phyloP scores from a whole-genome alignment of 2,113 vertebrate genomes.

The Mandrillus leucophaeus region DNA sequence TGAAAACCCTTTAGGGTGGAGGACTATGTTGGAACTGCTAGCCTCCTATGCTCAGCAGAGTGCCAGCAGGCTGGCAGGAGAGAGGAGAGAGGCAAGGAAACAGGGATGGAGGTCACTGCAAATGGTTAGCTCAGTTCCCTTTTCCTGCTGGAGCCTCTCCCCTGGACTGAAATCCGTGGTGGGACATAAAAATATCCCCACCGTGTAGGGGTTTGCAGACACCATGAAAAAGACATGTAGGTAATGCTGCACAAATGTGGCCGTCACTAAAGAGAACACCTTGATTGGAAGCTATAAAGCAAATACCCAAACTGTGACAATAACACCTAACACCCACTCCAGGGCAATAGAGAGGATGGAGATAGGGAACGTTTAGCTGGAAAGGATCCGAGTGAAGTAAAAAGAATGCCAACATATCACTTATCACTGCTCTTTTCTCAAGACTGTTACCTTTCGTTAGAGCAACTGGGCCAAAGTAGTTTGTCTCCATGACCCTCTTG shows the following conservation, averaged over 20 bases:
- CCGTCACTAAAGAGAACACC: not conserved
- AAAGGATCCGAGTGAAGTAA: not conserved
- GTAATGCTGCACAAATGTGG: not conserved
- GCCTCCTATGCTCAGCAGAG: not conserved
- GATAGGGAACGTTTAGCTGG: not conserved
- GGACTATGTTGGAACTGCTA: rapidly evolving
- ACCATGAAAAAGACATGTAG: not conserved
- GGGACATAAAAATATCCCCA: not conserved
- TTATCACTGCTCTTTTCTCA: not conserved
- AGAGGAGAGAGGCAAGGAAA: not conserved
- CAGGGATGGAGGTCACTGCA: not conserved
- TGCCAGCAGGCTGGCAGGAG: not conserved
- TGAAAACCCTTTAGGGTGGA: not conserved
- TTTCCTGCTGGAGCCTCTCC: not conserved
- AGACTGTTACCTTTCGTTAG: slow-evolving; percentile 92
- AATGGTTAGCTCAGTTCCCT: not conserved
- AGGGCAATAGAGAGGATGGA: not conserved
- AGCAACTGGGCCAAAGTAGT: slow-evolving; percentile 96
- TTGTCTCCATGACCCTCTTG: slow-evolving; percentile 94
- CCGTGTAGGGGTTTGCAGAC: not conserved
- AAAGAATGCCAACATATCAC: not conserved
- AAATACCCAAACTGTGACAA: not conserved
- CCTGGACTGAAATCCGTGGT: not conserved
- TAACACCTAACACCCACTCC: not conserved
- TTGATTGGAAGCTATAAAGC: not conserved